Evolutionary conservation across 1,140 invertebrate species (phyloP), one percentile per base, ranked within the genome.

Genomic region (Rhyzopertha dominica): DNA sequence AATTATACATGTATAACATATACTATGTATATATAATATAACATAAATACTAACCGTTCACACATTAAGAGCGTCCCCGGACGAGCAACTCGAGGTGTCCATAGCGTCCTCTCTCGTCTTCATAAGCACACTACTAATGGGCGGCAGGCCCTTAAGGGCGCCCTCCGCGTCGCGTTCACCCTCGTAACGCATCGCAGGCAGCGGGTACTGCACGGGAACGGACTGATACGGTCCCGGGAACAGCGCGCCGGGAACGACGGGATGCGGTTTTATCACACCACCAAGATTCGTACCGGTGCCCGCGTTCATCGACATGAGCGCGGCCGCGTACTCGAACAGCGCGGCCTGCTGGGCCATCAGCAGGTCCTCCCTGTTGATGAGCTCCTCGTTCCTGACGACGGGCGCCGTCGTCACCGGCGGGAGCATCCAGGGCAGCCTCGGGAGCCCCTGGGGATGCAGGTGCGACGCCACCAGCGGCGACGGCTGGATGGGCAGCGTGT

Each of bases 261-360:
- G 58, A 25, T 56, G 47, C 12, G 58, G 58, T 35, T 53, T 53
- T 26, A 59, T 53, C 20, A 59, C 51, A 10, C 54, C 54, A 5
- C 47, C 42, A 26, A 13, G 47, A 28, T 49, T 49, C 14, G 47
- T 47, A 28, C 45, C 46, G 9, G 43, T 46, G 5, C 48, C 42
- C 22, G 25, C 43, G 42, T 59, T 59, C 51, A 60, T 60, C 16
- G 56, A 52, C 42, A 60, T 58, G 19, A 60, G 47, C 24, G 55
- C 55, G 4, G 58, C 58, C 7, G 58, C 58, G 24, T 60, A 60
- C 39, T 60, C 58, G 32, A 60, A 60, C 5, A 60, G 42, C 1
- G 58, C 58, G 22, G 58, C 58, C 43, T 60, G 55, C 31, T 60
- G 58, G 10, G 51, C 55, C 10, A 49, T 54, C 16, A 60, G 31